phyloP scores from a whole-genome alignment of 2,113 vertebrate species.

The mouse (Mus musculus) region GRCm39 chr9:37138501-37139000 shows the following conservation, averaged over 20 bases:
- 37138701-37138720: constrained; percentile 7
- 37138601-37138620: background rate
- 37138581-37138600: constrained; percentile 30
- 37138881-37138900: background rate
- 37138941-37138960: background rate
- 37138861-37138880: background rate
- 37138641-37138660: background rate
- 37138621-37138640: background rate
- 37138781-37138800: background rate
- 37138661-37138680: constrained; percentile 13
- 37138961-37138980: background rate
- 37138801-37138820: background rate
- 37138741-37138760: background rate
- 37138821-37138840: constrained; percentile 34
- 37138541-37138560: background rate
- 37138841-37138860: background rate
- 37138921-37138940: background rate
- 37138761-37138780: constrained; percentile 4
- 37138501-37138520: background rate
- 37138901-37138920: background rate
- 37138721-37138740: background rate
- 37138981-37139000: background rate
- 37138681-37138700: background rate
- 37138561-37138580: constrained; percentile 14
- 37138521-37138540: background rate